Evolutionary conservation across 2,113 vertebrate genomes (phyloP).

Genomic region (Furnarius figulus): DNA sequence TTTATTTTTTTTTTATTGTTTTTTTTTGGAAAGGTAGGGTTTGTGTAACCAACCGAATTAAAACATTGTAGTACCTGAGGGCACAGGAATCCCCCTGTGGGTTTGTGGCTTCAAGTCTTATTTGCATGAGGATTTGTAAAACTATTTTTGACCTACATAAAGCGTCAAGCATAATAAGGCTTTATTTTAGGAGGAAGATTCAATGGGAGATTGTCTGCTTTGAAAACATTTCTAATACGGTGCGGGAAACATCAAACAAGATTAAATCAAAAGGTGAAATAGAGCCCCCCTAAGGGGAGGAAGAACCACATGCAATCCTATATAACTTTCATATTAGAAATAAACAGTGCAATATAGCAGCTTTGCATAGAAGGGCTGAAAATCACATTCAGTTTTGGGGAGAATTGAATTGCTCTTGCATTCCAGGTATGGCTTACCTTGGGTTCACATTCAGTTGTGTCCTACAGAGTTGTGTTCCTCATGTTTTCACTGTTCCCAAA

Average conservation of each 20-base stretch:
- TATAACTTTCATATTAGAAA: background rate
- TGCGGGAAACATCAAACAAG: constrained; percentile 1
- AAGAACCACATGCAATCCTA: background rate
- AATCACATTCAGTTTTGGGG: background rate
- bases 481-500: background rate
- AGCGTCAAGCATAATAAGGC: background rate
- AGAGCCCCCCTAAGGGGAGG: background rate
- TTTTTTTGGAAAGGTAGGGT: constrained; percentile 30
- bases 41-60: constrained; percentile 22
- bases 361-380: background rate
- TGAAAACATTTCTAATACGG: constrained; percentile 21
- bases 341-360: background rate
- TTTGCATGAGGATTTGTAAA: constrained; percentile 49
- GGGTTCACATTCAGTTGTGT: background rate
- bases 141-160: constrained; percentile 42
- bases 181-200: constrained; percentile 32
- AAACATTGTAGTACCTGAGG: constrained; percentile 33
- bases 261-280: constrained; percentile 46
- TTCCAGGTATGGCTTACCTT: background rate
- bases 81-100: constrained; percentile 12
- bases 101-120: constrained; percentile 28
- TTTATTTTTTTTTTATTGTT: no score
- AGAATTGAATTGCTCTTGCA: background rate
- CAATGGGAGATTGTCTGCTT: constrained; percentile 1
- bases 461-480: background rate